A percentile compares a stretch with the other conserved stretches of the same genome.
phyloP scores from a whole-genome alignment of 2,797 vertebrate genomes.

The Spizella passerina region DNA sequence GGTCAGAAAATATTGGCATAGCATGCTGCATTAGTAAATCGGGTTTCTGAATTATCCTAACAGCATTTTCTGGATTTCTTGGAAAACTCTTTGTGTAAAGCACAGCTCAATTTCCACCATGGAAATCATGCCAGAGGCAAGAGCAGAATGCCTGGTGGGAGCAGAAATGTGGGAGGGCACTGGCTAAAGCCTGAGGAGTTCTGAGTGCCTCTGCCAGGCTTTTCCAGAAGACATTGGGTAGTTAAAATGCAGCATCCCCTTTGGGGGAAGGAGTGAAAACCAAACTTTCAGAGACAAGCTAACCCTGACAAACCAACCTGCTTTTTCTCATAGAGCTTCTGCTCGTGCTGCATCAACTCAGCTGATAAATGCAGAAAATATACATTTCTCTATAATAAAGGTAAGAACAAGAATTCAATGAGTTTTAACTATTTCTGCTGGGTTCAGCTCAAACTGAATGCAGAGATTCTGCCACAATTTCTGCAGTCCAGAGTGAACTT shows the following conservation, averaged over 20 bases:
- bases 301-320: background rate
- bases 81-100: background rate
- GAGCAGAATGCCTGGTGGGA: background rate
- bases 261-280: background rate
- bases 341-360: rapidly evolving
- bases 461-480: background rate
- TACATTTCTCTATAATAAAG: background rate
- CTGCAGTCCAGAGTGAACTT: background rate
- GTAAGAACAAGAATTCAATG: background rate
- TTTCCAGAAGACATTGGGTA: background rate
- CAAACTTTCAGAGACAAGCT: background rate
- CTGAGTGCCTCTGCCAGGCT: background rate
- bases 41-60: background rate
- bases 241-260: background rate
- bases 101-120: background rate
- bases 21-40: background rate
- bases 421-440: background rate
- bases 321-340: background rate
- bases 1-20: background rate
- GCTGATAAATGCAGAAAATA: background rate
- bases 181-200: background rate
- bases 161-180: background rate
- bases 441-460: background rate
- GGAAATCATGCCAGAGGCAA: background rate
- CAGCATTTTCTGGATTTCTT: background rate